phyloP scores from a whole-genome alignment of 2,113 vertebrate species.

The Tichodroma muraria region DNA sequence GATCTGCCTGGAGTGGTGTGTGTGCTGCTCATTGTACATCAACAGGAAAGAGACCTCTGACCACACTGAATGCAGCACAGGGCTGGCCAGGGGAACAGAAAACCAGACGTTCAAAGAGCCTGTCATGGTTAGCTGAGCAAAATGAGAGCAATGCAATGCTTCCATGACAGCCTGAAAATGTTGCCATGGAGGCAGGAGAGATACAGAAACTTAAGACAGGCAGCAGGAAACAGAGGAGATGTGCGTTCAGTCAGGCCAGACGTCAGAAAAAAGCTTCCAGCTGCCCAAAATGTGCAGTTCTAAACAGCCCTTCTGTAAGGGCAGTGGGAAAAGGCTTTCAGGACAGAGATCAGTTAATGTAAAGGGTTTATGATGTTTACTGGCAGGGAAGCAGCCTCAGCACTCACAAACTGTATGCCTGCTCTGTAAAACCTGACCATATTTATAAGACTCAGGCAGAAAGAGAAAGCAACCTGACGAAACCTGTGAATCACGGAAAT shows the following conservation, averaged over 20 bases:
- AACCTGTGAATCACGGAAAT: not conserved
- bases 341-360: not conserved
- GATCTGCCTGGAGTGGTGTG: not conserved
- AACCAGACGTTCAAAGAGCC: not conserved
- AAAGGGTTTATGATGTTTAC: not conserved
- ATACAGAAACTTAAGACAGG: not conserved
- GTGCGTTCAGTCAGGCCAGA: not conserved
- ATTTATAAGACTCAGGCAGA: not conserved
- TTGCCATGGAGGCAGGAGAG: conserved; percentile 28
- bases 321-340: not conserved
- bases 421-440: not conserved
- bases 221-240: not conserved
- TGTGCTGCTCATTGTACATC: not conserved
- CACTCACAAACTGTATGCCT: not conserved
- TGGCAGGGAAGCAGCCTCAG: not conserved
- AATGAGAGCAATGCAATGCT: not conserved
- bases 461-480: not conserved
- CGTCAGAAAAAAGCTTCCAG: not conserved
- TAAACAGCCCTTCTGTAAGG: not conserved
- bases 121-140: conserved; percentile 13
- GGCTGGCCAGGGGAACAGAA: not conserved
- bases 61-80: not conserved
- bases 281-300: not conserved
- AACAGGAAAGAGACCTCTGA: not conserved
- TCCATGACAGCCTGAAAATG: not conserved